A percentile compares a stretch with the other conserved stretches of the same genome.
phyloP scores from a whole-genome alignment of 1,140 invertebrate species.

The Drosophila serrata region DNA sequence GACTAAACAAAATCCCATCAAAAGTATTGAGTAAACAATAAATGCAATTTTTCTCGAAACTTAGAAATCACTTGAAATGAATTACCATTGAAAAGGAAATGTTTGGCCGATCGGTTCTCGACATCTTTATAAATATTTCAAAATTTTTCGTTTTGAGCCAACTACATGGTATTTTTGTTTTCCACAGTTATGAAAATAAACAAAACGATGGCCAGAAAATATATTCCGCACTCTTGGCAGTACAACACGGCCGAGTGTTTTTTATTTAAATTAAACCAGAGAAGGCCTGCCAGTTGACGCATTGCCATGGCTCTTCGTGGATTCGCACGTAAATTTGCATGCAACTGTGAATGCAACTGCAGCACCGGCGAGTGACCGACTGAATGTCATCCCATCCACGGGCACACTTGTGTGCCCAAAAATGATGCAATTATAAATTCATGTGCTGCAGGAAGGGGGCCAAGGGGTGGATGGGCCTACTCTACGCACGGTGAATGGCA shows the following conservation, averaged over 20 bases:
- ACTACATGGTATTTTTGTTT: slow-evolving; percentile 29
- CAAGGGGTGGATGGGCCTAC: slow-evolving; percentile 19
- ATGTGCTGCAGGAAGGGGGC: slow-evolving; percentile 40
- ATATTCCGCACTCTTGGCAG: slow-evolving; percentile 31
- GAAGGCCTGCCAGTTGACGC: slow-evolving; percentile 50
- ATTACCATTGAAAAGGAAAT: background rate
- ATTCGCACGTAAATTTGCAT: slow-evolving; percentile 35
- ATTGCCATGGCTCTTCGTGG: slow-evolving; percentile 30
- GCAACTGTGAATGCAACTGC: slow-evolving; percentile 29
- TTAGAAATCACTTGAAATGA: slow-evolving; percentile 8
- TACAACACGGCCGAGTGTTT: slow-evolving; percentile 20
- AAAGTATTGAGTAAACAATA: background rate
- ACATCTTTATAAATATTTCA: slow-evolving; percentile 34
- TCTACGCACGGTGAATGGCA: slow-evolving; percentile 55
- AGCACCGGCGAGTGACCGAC: slow-evolving; percentile 30
- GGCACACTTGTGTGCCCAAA: slow-evolving; percentile 44
- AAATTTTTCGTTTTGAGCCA: slow-evolving; percentile 18
- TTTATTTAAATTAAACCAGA: slow-evolving; percentile 40
- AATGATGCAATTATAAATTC: slow-evolving; percentile 81
- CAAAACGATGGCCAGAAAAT: slow-evolving; percentile 41
- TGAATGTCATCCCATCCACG: slow-evolving; percentile 40
- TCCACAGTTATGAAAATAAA: slow-evolving; percentile 70
- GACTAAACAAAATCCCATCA: background rate
- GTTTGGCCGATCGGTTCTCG: slow-evolving; percentile 6
- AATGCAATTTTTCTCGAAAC: slow-evolving; percentile 3